Percentiles rank a stretch among this genome's conserved stretches.
Evolutionary conservation across 2,797 vertebrate species (phyloP).

Genomic region (Pygocentrus nattereri): DNA sequence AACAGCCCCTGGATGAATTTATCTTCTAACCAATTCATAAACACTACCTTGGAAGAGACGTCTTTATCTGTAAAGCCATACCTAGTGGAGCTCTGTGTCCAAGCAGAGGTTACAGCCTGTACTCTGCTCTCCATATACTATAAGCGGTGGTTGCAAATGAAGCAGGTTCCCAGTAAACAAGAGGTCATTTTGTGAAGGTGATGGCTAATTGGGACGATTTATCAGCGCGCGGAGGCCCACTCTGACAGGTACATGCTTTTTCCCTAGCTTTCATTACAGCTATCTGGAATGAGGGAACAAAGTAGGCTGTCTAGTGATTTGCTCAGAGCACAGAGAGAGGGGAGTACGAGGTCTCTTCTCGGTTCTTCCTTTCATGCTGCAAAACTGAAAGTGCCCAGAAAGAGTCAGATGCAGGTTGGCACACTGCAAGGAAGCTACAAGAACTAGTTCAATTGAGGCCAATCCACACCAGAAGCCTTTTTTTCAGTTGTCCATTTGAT

Average conservation of each 20-base stretch:
- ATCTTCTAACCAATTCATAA: neutral
- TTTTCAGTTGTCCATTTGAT: neutral
- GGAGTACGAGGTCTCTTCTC: slow-evolving; percentile 27
- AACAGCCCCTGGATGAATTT: neutral
- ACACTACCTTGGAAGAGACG: neutral
- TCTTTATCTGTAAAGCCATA: neutral
- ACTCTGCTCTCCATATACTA: slow-evolving; percentile 13
- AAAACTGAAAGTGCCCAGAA: neutral
- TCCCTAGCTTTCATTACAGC: slow-evolving; percentile 77
- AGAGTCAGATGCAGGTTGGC: neutral
- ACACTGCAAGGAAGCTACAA: neutral
- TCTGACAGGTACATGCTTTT: slow-evolving; percentile 78
- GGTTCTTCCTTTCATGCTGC: neutral
- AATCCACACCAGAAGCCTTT: neutral
- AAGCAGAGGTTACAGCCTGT: neutral
- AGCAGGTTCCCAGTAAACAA: slow-evolving; percentile 62
- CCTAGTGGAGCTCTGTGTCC: neutral
- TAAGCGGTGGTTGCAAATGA: slow-evolving; percentile 64
- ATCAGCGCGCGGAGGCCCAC: slow-evolving; percentile 73
- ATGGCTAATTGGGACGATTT: slow-evolving; percentile 79
- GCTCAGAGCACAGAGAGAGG: slow-evolving; percentile 62
- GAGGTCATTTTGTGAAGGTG: slow-evolving; percentile 76
- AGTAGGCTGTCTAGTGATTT: slow-evolving; percentile 66
- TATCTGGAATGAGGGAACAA: slow-evolving; percentile 73
- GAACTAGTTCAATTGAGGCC: neutral